These are phyloP conservation scores for Erethizon dorsatum DNA, from an alignment of 2,797 vertebrate species.

Conservation along the genomic window DNA sequence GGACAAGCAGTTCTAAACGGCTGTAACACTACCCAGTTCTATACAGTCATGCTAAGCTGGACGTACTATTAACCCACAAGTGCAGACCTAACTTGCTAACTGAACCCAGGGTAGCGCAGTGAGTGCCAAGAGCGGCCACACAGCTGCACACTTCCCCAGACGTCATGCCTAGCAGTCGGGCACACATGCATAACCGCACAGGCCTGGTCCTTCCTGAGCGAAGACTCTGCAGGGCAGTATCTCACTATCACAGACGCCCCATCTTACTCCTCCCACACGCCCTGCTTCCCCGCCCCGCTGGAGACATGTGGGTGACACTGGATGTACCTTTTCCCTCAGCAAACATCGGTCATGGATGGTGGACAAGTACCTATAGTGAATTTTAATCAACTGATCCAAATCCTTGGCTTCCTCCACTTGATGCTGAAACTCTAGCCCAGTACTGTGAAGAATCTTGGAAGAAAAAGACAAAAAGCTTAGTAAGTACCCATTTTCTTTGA, in stretches of 20 bases:
- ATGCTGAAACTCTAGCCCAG: constrained; percentile 98
- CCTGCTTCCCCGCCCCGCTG: background rate
- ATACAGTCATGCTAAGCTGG: background rate
- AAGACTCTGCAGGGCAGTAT: background rate
- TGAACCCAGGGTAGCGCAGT: background rate
- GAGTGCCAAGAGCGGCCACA: no score
- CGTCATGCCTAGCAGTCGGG: background rate
- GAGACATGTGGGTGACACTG: background rate
- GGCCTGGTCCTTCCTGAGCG: background rate
- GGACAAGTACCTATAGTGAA: constrained; percentile 98
- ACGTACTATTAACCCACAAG: background rate
- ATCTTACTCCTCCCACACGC: background rate
- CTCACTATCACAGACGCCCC: background rate
- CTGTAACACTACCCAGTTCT: background rate
- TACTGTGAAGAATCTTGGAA: constrained; percentile 98
- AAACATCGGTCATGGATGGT: constrained; percentile 99
- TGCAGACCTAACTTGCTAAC: background rate
- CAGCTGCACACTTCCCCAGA: background rate
- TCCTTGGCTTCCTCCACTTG: constrained; percentile 99
- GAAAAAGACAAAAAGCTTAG: constrained; percentile 61
- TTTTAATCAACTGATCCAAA: constrained; percentile 98
- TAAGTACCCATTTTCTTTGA: background rate
- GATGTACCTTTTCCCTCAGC: constrained; percentile 96
- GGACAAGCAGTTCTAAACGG: background rate
- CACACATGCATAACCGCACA: background rate